Conservation (phyloP, 2,113 vertebrate species). For the Carassius auratus region DNA sequence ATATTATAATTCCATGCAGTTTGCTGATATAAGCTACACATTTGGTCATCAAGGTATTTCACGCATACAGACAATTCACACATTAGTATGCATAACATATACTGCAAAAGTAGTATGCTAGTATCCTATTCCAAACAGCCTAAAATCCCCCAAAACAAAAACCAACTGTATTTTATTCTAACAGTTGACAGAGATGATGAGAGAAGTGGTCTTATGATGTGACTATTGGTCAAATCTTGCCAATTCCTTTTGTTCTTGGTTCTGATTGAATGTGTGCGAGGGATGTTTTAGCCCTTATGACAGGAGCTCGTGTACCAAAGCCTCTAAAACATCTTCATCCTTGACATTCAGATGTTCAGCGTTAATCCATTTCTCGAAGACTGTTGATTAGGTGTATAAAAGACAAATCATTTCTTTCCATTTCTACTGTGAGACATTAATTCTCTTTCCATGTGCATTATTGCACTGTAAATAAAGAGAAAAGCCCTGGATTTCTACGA, state of each 20-base stretch:
- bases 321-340: slow-evolving; percentile 70
- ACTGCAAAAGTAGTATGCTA: too few relatives aligned
- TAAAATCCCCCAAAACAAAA: neutral
- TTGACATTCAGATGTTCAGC: slow-evolving; percentile 69
- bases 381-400: slow-evolving; percentile 75
- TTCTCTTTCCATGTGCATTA: slow-evolving; percentile 11
- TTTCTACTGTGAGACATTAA: slow-evolving; percentile 73
- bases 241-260: neutral
- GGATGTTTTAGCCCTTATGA: slow-evolving; percentile 59
- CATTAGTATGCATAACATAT: too few relatives aligned
- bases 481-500: slow-evolving; percentile 68
- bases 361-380: slow-evolving; percentile 73
- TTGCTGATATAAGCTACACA: neutral
- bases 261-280: neutral
- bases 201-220: slow-evolving; percentile 5
- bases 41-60: neutral
- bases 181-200: slow-evolving; percentile 15
- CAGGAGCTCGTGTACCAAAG: slow-evolving; percentile 78
- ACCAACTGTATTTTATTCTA: neutral
- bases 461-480: slow-evolving; percentile 55
- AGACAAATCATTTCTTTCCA: slow-evolving; percentile 65
- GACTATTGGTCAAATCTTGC: slow-evolving; percentile 12
- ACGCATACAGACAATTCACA: too few relatives aligned
- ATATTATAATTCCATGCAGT: neutral
- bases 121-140: neutral